These are phyloP conservation scores for Hirudinaria manillensis DNA, from an alignment of 2,888 invertebrate species.

Conservation along the genomic window DNA sequence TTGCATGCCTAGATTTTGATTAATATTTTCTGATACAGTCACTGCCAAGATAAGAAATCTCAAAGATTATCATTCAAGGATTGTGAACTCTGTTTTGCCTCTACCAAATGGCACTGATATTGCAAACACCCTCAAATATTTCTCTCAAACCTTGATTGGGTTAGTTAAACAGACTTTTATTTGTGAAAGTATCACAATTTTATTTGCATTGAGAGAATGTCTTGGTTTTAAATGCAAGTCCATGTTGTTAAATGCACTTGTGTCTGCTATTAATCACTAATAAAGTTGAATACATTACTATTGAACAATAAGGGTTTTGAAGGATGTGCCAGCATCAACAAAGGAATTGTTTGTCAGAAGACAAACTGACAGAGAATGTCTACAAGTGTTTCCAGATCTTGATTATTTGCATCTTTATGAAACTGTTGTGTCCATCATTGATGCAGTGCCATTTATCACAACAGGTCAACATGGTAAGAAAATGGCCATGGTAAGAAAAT, in stretches of 20 bases:
- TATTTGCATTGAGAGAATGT: not conserved
- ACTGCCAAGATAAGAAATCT: constrained; percentile 94
- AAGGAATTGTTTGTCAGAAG: constrained; percentile 77
- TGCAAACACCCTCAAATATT: constrained; percentile 93
- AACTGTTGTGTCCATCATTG: constrained; percentile 79
- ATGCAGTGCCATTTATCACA: constrained; percentile 85
- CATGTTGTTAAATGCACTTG: not conserved
- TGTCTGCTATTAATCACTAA: not conserved
- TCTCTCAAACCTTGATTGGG: constrained; percentile 90
- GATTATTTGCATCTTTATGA: constrained; percentile 93
- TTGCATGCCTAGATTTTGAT: not conserved
- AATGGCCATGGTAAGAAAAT: not conserved
- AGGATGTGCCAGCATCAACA: constrained; percentile 87
- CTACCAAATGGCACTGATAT: constrained; percentile 90
- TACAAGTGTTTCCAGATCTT: constrained; percentile 87
- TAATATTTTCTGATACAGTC: constrained; percentile 61
- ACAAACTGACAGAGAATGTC: constrained; percentile 71
- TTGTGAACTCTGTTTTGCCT: constrained; percentile 82
- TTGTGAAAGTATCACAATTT: not conserved
- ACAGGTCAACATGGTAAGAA: constrained; percentile 60
- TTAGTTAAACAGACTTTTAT: constrained; percentile 59
- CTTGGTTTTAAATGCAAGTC: not conserved
- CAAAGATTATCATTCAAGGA: constrained; percentile 87
- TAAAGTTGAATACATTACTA: not conserved
- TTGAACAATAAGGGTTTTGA: constrained; percentile 69